Evolutionary conservation across 2,113 vertebrate genomes (phyloP), one percentile per base, ranked within the genome.

Genomic region (Lepus americanus): DNA sequence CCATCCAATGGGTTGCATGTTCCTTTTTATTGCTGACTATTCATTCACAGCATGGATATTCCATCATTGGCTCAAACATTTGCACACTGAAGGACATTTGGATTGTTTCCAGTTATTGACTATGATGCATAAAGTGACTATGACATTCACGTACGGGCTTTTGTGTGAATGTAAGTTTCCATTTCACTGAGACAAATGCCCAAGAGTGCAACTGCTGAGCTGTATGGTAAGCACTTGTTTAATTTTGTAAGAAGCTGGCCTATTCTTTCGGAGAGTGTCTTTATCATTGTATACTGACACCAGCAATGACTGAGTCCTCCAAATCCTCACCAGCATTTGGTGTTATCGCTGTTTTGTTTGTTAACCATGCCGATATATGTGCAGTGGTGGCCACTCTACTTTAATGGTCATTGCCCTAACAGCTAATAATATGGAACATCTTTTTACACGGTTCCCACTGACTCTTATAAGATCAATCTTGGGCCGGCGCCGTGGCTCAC

Each of bases 121-220:
- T 67, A 17, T 81, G 67, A 94, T 31, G 33, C 66, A 64, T 59
- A 80, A 92, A 81, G 55, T 44, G 61, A 67, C 55, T 29, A 11
- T 22, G 73, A 67, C 36, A 61, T 19, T 85, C 61, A 20, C 13
- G 13, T 49, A 13, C 5, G 53, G 20, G 49, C 51, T 82, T 91
- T 73, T 87, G 14, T 59, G 8, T 85, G 67, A 85, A 66, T 9
- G 9, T 29, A 74, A 29, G 51, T 77, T 44, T 81, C n/a, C 13
- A 39, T 79, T 79, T 88, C 49, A 88, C 93, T 20, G 73, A 49
- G 67, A 82, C 78, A 91, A 69, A 90, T 27, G 55, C 88, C 53
- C 90, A 66, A 72, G 87, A 77, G 27, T 20, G 3, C 25, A 51
- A 78, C 63, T 36, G 19, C 49, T 66, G 25, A 36, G 36, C 25